Conservation (phyloP, 2,113 vertebrate species). For the Saguinus imperator region DNA sequence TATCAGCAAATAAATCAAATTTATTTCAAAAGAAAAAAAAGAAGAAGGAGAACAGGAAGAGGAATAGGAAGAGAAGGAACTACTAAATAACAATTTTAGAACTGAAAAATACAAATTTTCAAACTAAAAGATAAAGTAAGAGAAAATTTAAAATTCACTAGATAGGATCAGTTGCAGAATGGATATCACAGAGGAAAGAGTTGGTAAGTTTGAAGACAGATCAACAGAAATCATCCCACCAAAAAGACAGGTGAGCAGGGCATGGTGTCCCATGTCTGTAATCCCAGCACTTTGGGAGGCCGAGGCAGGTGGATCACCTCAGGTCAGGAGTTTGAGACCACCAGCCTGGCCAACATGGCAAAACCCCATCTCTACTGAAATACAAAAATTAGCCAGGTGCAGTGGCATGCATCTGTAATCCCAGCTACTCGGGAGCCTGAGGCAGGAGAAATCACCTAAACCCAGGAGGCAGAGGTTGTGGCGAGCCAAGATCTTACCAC, state of each 20-base stretch:
- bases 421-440: not conserved
- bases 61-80: not conserved
- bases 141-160: not conserved
- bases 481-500: fast-evolving
- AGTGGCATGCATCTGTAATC: not conserved
- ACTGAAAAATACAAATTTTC: not conserved
- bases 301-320: not conserved
- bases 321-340: not conserved
- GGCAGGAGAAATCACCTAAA: not conserved
- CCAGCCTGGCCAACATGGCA: not conserved
- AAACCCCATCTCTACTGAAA: not conserved
- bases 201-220: not conserved
- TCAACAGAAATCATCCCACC: not conserved
- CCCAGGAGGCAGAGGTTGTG: not conserved
- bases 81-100: not conserved
- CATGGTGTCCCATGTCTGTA: not conserved
- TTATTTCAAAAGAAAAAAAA: not conserved
- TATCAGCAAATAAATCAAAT: not conserved
- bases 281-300: not conserved
- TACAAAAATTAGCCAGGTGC: not conserved
- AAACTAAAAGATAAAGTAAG: not conserved
- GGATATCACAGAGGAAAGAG: not conserved
- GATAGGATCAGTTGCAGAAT: not conserved
- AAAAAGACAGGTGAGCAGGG: not conserved
- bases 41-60: not conserved